Evolutionary conservation across 2,113 vertebrate species (phyloP).

Genomic region (Sminthopsis crassicaudata): DNA sequence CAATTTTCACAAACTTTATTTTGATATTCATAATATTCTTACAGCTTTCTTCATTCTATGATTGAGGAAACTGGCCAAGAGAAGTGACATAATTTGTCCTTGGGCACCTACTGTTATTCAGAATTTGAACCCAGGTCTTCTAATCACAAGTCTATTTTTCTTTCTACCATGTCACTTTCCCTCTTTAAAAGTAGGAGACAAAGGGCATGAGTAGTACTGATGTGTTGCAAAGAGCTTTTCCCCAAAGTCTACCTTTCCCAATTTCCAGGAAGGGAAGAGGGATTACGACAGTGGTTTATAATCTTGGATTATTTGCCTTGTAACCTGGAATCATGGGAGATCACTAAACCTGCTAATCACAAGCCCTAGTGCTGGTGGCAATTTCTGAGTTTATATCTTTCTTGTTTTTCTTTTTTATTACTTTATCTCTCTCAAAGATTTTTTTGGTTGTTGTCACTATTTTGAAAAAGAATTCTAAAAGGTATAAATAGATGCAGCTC

Average conservation of each 20-base stretch:
- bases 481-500: constrained; percentile 6
- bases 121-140: neutral
- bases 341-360: neutral
- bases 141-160: neutral
- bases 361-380: neutral
- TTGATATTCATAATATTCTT: neutral
- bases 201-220: neutral
- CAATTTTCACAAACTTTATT: neutral
- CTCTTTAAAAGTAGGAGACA: neutral
- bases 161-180: neutral
- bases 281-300: neutral
- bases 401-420: constrained; percentile 19
- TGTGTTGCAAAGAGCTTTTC: neutral
- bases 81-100: neutral
- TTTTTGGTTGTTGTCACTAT: constrained; percentile 4
- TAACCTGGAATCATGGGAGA: neutral
- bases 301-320: neutral
- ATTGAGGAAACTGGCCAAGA: neutral
- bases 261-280: constrained; percentile 4
- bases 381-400: neutral
- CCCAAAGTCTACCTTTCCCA: constrained; percentile 6
- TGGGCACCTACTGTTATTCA: neutral
- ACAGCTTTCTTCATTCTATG: neutral
- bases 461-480: constrained; percentile 52
- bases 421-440: constrained; percentile 14